A percentile compares a stretch with the other conserved stretches of the same genome.
Evolutionary conservation across 2,888 invertebrate genomes (phyloP).

Genomic region (Nephrotoma flavescens): DNA sequence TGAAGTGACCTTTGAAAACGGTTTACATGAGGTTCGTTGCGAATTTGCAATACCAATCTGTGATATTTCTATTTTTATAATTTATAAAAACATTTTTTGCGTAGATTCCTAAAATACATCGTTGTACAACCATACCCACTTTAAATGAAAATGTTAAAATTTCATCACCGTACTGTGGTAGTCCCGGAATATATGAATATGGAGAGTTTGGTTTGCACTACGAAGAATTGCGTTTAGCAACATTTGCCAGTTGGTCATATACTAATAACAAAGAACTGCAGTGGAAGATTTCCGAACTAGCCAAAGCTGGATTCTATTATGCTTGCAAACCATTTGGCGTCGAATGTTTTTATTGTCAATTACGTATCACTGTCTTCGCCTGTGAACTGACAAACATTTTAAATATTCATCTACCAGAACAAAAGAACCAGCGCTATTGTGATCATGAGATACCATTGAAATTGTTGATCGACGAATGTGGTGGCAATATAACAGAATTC

Average conservation of each 20-base stretch:
- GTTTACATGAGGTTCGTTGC: neutral
- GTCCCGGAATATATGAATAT: neutral
- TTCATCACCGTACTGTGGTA: neutral
- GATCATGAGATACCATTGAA: neutral
- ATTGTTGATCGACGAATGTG: neutral
- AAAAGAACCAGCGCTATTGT: neutral
- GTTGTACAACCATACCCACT: neutral
- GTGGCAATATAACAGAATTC: no score
- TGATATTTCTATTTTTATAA: neutral
- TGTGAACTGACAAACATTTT: neutral
- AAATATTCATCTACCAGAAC: neutral
- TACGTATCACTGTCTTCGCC: neutral
- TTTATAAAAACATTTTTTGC: neutral
- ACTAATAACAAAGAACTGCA: neutral
- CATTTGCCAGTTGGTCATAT: neutral
- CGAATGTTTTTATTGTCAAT: neutral
- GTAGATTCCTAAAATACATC: neutral
- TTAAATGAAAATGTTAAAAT: neutral
- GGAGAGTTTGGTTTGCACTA: no score
- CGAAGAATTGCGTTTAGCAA: neutral
- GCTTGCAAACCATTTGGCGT: neutral
- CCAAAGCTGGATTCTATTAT: neutral
- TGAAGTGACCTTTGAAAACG: neutral
- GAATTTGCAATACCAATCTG: no score
- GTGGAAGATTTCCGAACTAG: neutral